These are phyloP conservation scores for Erythrocebus patas DNA, from an alignment of 2,113 vertebrate genomes.

Conservation along the genomic window DNA sequence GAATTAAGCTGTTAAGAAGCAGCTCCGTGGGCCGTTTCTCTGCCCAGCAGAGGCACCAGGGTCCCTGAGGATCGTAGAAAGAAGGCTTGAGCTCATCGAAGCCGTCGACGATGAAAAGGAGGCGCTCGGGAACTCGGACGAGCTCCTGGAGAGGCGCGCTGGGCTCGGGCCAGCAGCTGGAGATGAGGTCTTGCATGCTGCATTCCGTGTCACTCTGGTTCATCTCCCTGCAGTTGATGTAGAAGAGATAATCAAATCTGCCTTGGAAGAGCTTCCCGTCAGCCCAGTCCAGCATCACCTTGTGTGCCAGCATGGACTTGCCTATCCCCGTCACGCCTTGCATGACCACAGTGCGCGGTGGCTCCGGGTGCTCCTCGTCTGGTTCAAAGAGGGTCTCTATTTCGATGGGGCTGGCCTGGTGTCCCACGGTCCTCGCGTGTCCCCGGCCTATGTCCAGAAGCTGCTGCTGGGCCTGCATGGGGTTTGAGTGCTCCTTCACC, in stretches of 20 bases:
- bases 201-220: neutral
- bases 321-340: constrained; percentile 85
- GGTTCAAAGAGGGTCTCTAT: constrained; percentile 63
- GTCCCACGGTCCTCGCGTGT: neutral
- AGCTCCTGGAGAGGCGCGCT: neutral
- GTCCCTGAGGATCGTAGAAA: neutral
- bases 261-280: constrained; percentile 80
- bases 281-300: constrained; percentile 84
- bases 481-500: neutral
- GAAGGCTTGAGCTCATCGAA: constrained; percentile 72
- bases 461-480: constrained; percentile 8
- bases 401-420: constrained; percentile 12
- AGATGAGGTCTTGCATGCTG: constrained; percentile 62
- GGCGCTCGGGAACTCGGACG: neutral
- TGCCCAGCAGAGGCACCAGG: constrained; percentile 9
- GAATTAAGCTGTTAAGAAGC: constrained; percentile 58
- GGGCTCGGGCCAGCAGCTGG: neutral
- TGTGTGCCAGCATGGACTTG: constrained; percentile 84
- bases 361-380: neutral
- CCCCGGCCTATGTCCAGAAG: neutral
- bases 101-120: constrained; percentile 77
- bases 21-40: neutral
- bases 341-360: constrained; percentile 80
- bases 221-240: constrained; percentile 74
- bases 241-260: constrained; percentile 76